Evolutionary conservation across 2,797 vertebrate genomes (phyloP).

Genomic region (Tragopan temminckii): DNA sequence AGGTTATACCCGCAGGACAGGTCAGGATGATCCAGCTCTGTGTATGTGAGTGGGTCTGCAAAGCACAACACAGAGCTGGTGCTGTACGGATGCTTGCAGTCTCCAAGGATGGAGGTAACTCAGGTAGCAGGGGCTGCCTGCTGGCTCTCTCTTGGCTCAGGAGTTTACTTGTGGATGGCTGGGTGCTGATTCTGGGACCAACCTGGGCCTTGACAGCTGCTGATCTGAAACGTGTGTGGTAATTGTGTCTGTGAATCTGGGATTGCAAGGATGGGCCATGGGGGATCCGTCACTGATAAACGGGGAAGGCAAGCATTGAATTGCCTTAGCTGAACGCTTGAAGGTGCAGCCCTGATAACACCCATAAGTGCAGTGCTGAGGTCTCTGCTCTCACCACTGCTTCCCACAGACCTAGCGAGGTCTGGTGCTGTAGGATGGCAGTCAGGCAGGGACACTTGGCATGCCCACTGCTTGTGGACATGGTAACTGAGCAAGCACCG

Average conservation of each 20-base stretch:
- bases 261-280: not conserved
- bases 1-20: not conserved
- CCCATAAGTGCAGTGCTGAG: not conserved
- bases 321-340: not conserved
- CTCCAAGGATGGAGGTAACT: not conserved
- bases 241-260: not conserved
- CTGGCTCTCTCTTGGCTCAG: too few species aligned
- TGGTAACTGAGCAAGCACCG: not conserved
- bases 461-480: not conserved
- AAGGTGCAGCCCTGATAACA: not conserved
- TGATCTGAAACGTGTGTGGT: not conserved
- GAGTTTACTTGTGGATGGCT: not conserved
- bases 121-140: not conserved
- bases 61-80: not conserved
- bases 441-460: not conserved
- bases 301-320: not conserved
- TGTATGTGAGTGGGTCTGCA: not conserved
- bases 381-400: not conserved
- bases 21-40: not conserved
- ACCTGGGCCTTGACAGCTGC: not conserved
- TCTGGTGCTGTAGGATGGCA: not conserved
- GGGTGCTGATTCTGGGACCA: not conserved
- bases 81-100: not conserved
- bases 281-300: not conserved
- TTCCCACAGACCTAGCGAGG: not conserved